Conservation (phyloP, 2,797 vertebrate genomes). For the Miichthys miiuy region DNA sequence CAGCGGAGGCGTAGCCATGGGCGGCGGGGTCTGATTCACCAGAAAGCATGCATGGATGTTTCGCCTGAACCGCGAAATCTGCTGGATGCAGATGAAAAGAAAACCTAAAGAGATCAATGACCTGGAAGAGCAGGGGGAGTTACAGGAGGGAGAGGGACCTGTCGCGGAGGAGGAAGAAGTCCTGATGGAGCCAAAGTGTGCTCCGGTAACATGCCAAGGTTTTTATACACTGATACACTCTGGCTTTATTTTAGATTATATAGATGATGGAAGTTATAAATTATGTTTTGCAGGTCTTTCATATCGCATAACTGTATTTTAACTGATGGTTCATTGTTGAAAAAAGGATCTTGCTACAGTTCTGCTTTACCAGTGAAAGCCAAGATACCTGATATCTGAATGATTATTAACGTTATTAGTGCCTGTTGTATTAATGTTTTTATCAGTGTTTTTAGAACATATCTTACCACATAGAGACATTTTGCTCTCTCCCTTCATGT, state of each 20-base stretch:
- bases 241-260: slow-evolving; percentile 28
- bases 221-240: slow-evolving; percentile 53
- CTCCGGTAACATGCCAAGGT: slow-evolving; percentile 54
- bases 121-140: not conserved
- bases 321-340: slow-evolving; percentile 21
- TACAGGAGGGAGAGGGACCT: not conserved
- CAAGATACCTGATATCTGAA: slow-evolving; percentile 30
- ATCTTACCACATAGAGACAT: slow-evolving; percentile 13
- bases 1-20: slow-evolving; percentile 75
- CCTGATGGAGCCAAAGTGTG: slow-evolving; percentile 1
- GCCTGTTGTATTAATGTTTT: slow-evolving; percentile 32
- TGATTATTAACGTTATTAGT: slow-evolving; percentile 21
- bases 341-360: slow-evolving; percentile 45
- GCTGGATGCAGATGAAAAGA: slow-evolving; percentile 8
- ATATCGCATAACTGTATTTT: slow-evolving; percentile 5
- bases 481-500: slow-evolving; percentile 9
- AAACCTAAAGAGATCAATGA: slow-evolving; percentile 41
- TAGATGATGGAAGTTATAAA: slow-evolving; percentile 29
- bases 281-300: slow-evolving; percentile 35
- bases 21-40: slow-evolving; percentile 77
- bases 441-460: slow-evolving; percentile 22
- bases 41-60: slow-evolving; percentile 81
- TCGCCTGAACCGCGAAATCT: slow-evolving; percentile 83
- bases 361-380: slow-evolving; percentile 44
- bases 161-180: slow-evolving; percentile 6